Evolutionary conservation across 1,140 invertebrate species (phyloP).

Genomic region (Drosophila ironensis): DNA sequence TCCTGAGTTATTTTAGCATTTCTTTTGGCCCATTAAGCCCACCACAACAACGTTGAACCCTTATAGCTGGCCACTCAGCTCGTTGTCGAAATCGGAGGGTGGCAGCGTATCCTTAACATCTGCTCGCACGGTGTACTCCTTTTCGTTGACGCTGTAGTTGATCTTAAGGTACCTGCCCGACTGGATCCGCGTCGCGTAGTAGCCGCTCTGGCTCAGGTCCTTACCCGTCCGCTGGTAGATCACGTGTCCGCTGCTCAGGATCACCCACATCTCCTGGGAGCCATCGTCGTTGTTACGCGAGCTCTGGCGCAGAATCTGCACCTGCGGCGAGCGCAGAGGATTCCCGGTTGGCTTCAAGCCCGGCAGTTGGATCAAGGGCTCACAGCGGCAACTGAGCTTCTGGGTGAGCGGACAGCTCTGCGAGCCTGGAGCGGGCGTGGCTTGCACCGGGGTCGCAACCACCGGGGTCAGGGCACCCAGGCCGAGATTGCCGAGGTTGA

Average conservation of each 20-base stretch:
- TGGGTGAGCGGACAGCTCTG: conserved; percentile 49
- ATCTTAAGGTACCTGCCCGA: conserved; percentile 52
- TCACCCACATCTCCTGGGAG: conserved; percentile 50
- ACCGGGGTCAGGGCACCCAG: conserved; percentile 35
- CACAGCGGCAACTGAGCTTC: conserved; percentile 66
- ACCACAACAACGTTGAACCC: neutral
- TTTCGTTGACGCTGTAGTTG: conserved; percentile 64
- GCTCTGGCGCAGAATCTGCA: conserved; percentile 59
- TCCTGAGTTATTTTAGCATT: too few species aligned
- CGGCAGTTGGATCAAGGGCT: conserved; percentile 42
- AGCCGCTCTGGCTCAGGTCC: conserved; percentile 43
- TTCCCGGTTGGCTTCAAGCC: conserved; percentile 10
- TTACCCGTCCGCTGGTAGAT: conserved; percentile 48
- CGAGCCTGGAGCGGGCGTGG: neutral
- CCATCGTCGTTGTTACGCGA: conserved; percentile 53
- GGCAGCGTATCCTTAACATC: conserved; percentile 42
- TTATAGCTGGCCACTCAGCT: conserved; percentile 27
- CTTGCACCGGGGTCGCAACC: neutral
- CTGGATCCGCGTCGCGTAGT: conserved; percentile 46
- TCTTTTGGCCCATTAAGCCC: neutral
- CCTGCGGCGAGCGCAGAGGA: conserved; percentile 4
- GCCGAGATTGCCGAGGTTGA: conserved; percentile 56
- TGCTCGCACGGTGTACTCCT: conserved; percentile 65
- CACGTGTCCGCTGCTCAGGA: conserved; percentile 58
- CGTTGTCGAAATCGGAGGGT: conserved; percentile 36